phyloP scores from a whole-genome alignment of 1,140 invertebrate genomes.

The Zaprionus davidi region DNA sequence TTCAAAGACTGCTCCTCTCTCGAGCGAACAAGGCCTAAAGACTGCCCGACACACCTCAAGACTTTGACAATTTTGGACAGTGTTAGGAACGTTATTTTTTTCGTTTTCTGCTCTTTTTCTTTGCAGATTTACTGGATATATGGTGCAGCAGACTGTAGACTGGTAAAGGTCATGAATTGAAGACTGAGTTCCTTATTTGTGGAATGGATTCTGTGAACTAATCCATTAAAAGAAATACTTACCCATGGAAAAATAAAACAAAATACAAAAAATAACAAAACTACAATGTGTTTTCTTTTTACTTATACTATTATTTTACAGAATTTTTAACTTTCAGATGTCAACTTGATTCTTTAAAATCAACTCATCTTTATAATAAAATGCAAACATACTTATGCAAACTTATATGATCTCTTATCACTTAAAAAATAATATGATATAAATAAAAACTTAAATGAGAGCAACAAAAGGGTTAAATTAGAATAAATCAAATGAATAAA shows the following conservation, averaged over 20 bases:
- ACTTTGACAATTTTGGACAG: constrained; percentile 27
- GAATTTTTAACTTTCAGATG: too few species aligned
- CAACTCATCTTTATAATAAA: too few species aligned
- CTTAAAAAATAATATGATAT: too few species aligned
- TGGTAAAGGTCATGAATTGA: background rate
- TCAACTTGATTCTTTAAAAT: too few species aligned
- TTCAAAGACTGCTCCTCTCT: background rate
- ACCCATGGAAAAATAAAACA: background rate
- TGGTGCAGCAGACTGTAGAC: background rate
- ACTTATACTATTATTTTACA: too few species aligned
- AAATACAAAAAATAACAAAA: background rate
- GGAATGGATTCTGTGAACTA: background rate
- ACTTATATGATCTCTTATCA: too few species aligned
- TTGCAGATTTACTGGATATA: constrained; percentile 16
- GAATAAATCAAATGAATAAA: too few species aligned
- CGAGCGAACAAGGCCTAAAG: background rate
- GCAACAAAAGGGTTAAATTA: too few species aligned
- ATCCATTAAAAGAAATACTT: background rate
- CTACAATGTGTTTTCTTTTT: too few species aligned
- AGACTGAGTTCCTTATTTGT: background rate
- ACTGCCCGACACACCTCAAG: constrained; percentile 14
- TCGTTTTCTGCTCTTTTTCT: constrained; percentile 26
- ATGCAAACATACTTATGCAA: too few species aligned
- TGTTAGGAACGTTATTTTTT: constrained; percentile 31
- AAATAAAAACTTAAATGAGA: too few species aligned